Conservation (phyloP, 2,113 vertebrate genomes). For the Eublepharis macularius region DNA sequence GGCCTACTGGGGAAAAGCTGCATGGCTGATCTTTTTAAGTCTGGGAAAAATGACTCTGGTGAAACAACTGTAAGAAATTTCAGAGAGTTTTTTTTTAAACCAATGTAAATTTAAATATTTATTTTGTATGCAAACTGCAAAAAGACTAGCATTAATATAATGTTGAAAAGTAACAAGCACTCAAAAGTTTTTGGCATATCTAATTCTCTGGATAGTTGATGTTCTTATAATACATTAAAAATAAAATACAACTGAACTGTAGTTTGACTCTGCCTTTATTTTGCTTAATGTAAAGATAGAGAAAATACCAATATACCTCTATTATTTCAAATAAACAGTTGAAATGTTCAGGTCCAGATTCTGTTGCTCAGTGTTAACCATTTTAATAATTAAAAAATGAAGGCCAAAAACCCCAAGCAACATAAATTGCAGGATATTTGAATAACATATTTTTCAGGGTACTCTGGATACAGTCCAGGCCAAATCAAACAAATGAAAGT, state of each 20-base stretch:
- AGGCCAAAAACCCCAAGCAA: not conserved
- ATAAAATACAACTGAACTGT: not conserved
- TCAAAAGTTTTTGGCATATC: not conserved
- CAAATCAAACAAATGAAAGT: not conserved
- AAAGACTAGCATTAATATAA: not conserved
- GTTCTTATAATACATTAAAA: not conserved
- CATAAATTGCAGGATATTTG: not conserved
- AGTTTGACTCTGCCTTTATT: not conserved
- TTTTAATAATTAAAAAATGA: not conserved
- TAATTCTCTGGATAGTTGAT: not conserved
- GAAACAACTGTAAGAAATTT: slow-evolving; percentile 8
- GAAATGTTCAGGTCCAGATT: not conserved
- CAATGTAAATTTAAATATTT: slow-evolving; percentile 17
- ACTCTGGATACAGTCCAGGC: not conserved
- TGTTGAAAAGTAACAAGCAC: not conserved
- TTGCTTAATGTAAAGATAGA: not conserved
- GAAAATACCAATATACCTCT: not conserved
- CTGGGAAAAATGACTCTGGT: slow-evolving; percentile 13
- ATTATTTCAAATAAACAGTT: not conserved
- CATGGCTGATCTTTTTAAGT: slow-evolving; percentile 40
- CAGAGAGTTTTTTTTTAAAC: not conserved
- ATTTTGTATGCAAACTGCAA: slow-evolving; percentile 14
- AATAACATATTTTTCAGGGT: not conserved
- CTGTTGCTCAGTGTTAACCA: not conserved
- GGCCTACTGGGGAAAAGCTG: slow-evolving; percentile 27